Base-by-base conservation (phyloP, 2,113 vertebrate genomes). In the Crotalus tigris region DNA sequence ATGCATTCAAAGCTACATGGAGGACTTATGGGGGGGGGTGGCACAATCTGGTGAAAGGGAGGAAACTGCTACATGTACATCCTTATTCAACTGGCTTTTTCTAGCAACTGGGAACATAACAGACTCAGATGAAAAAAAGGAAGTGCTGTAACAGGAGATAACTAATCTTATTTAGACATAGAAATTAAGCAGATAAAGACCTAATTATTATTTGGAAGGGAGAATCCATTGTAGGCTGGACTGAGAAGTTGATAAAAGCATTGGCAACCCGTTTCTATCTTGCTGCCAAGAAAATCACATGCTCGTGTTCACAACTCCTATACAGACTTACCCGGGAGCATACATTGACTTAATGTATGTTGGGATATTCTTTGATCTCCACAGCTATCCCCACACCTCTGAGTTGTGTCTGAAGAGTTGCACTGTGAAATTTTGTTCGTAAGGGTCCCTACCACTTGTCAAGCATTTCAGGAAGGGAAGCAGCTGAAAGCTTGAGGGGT, bases 401-500 rank as follows among this genome's bases (percentile, higher is more conserved):
- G 58, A 49, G 7, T 33, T 88, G 1, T 49, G 88, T 86, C 92
- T 90, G 88, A 93, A 94, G 88, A 85, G 57, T 61, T 39, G 23
- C 12, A 0, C 33, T 24, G 90, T 5, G 53, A 92, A 85, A 11
- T 46, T 81, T 26, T 23, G 26, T 49, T 69, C 87, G 88, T 64
- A 81, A 69, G 64, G 51, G 46, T 61, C 15, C 49, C 59, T 61
- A 21, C 49, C 59, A 33, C 51, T 19, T 57, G 69, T 5, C 87
- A 90, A 92, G 85, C 44, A 58, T 92, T 29, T 58, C 11, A 86
- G 89, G 91, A 91, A 94, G 86, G 89, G 93, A 13, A 21, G 69
- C 55, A 93, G 93, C 92, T 86, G 75, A 81, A 94, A 29, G 46
- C 89, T 93, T 3, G 86, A 0, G 2, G 92, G 92, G 93, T 96